Conservation (phyloP, 2,888 invertebrate genomes). For the Lucinisca nassula region DNA sequence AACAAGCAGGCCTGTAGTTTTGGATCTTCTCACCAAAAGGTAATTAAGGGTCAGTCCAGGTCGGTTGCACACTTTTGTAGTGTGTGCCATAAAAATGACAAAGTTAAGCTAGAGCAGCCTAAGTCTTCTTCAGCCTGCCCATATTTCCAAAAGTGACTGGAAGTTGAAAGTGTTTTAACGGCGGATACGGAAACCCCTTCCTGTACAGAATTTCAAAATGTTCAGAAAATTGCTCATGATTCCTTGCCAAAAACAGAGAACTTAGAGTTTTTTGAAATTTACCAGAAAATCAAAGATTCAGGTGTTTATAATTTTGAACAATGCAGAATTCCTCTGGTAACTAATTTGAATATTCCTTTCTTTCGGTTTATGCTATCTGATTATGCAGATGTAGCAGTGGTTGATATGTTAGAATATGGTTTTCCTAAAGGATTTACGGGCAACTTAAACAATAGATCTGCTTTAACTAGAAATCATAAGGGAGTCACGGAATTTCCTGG, state of each 20-base stretch:
- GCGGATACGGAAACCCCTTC: neutral
- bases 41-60: neutral
- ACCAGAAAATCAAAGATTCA: neutral
- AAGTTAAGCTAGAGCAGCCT: neutral
- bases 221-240: neutral
- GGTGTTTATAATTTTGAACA: neutral
- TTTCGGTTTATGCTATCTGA: neutral
- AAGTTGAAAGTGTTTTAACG: neutral
- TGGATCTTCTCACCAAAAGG: neutral
- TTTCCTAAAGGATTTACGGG: neutral
- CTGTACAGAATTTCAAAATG: neutral
- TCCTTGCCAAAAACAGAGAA: neutral
- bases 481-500: constrained; percentile 4
- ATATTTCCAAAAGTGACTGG: neutral
- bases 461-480: no score
- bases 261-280: neutral
- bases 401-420: neutral
- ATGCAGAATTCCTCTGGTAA: neutral
- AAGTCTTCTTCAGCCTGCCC: constrained; percentile 1
- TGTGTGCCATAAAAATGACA: neutral
- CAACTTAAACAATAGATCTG: no score
- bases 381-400: neutral
- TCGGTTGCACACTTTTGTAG: no score
- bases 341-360: neutral
- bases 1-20: neutral